A percentile compares a stretch with the other conserved stretches of the same genome.
phyloP scores from a whole-genome alignment of 2,797 vertebrate genomes.

The Heteromormyrus szaboi region DNA sequence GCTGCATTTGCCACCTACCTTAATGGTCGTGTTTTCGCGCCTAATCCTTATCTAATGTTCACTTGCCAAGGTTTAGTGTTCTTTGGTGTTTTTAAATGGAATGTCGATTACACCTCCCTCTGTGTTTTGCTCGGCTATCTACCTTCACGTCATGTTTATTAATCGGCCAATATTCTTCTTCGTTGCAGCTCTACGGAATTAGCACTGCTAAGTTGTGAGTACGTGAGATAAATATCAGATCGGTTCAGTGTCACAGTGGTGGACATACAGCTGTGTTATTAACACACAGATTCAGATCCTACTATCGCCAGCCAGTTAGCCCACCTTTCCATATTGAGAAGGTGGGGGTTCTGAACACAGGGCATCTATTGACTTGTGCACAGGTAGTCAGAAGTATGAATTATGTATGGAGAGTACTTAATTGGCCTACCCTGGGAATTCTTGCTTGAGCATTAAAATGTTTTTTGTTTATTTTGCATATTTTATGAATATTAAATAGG shows the following conservation, averaged over 20 bases:
- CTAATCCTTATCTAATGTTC: background rate
- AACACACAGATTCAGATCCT: background rate
- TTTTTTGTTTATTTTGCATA: background rate
- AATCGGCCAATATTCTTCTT: background rate
- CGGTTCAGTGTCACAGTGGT: background rate
- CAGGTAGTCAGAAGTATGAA: background rate
- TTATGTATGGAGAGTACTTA: background rate
- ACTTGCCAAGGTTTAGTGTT: background rate
- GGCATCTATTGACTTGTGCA: background rate
- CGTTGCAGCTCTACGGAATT: background rate
- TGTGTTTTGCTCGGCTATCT: background rate
- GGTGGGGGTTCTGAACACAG: background rate
- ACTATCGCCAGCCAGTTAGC: background rate
- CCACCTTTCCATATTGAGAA: background rate
- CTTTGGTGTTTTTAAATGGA: background rate
- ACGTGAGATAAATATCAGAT: background rate
- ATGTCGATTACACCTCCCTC: background rate
- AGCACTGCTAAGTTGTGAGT: background rate
- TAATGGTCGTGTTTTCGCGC: background rate
- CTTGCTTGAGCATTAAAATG: background rate
- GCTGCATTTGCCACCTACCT: background rate
- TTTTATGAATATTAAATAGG: background rate
- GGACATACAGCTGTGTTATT: background rate
- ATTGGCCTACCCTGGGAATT: background rate
- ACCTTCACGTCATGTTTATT: background rate